Percentiles rank a stretch among this genome's conserved stretches.
Evolutionary conservation across 2,797 vertebrate genomes (phyloP).

Genomic region (Phylloscopus collybita): DNA sequence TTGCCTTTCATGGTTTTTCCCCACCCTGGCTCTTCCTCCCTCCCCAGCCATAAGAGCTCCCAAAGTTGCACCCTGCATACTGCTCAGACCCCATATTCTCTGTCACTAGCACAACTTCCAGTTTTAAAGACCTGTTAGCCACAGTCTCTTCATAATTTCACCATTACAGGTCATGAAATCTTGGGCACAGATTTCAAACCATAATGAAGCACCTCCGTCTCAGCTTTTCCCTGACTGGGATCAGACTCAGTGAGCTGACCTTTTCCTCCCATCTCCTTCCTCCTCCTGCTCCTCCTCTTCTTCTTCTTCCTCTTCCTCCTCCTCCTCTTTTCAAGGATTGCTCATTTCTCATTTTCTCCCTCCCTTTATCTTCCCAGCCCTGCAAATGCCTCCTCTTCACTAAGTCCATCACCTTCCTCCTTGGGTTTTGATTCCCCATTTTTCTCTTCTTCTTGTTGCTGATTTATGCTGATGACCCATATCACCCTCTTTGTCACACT

Average conservation of each 20-base stretch:
- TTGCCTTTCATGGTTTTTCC: neutral
- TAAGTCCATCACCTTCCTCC: neutral
- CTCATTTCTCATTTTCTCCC: neutral
- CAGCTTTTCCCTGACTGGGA: neutral
- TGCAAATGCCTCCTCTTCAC: neutral
- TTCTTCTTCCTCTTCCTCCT: neutral
- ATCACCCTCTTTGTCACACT: neutral
- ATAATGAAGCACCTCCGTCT: neutral
- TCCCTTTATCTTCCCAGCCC: neutral
- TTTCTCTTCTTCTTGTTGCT: neutral
- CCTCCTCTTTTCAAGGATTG: neutral
- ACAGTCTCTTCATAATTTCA: neutral
- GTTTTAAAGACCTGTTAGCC: neutral
- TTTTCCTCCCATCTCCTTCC: neutral
- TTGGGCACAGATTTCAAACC: neutral
- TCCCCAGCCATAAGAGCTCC: neutral
- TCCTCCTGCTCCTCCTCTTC: neutral
- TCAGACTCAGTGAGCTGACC: neutral
- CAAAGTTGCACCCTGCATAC: fast-evolving
- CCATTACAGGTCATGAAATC: neutral
- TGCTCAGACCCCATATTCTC: neutral
- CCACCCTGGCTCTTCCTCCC: neutral
- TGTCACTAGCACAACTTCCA: neutral
- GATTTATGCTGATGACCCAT: neutral
- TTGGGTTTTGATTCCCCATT: neutral